Evolutionary conservation across 1,140 invertebrate species (phyloP), one percentile per base, ranked within the genome.

Genomic region (Drosophila erecta): DNA sequence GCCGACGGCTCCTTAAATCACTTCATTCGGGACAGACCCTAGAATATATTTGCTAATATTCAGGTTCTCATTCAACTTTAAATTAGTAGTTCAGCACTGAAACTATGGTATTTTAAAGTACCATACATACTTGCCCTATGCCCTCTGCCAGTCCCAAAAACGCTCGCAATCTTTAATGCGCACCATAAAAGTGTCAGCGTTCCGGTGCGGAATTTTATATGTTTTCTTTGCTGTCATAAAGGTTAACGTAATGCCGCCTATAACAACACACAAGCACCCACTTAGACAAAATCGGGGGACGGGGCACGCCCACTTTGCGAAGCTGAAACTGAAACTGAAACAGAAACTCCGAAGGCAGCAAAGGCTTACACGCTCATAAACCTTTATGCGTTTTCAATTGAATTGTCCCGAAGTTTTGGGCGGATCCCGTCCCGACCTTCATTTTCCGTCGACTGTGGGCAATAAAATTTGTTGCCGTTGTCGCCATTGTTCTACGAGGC

Each of bases 351-450:
- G 55, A 64, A 24, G 54, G 70, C 69, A 76, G 70, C 69, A 76
- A 76, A 76, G 74, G 74, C 74, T 76, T 76, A 76, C 74, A 76
- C 65, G 75, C 76, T 24, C 74, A 78, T 78, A 78, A 78, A 78
- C 75, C 74, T 78, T 78, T 78, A 78, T 78, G 76, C 58, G 22
- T 72, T 78, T 78, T 78, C 76, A 78, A 78, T 78, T 78, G 74
- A 78, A 78, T 78, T 78, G 76, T 65, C 65, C 75, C 50, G n/a
- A 69, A 69, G 65, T 66, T 59, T 35, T 20, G 35, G 27, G 10
- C 11, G 30, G 7, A 20, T 33, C 44, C 44, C 2, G 24, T 17
- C 17, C 17, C 17, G 14, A 65, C 64, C 64, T 54, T 59, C 54
- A 58, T 58, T 37, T 59, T 58, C 10, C 17, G 24, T 20, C 12